Percentiles rank a stretch among this genome's conserved stretches.
phyloP scores from a whole-genome alignment of 2,888 invertebrate genomes.

The Nezara viridula region DNA sequence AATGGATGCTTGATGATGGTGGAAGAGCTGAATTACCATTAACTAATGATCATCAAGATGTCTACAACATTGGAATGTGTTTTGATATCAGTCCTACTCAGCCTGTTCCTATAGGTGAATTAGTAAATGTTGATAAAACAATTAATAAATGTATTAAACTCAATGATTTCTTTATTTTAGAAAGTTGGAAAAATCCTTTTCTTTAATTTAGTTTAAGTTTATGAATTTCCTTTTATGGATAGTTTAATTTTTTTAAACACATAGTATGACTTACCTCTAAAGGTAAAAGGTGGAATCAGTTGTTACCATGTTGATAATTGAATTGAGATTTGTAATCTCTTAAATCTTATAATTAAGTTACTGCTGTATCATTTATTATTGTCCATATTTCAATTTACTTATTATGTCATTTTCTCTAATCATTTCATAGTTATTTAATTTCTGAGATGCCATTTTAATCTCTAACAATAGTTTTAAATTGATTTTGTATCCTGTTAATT shows the following conservation, averaged over 20 bases:
- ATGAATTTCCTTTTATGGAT: neutral
- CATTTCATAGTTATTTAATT: no score
- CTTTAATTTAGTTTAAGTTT: neutral
- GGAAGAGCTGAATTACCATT: slow-evolving; percentile 88
- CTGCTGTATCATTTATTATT: no score
- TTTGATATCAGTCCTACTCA: slow-evolving; percentile 80
- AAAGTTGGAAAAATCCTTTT: neutral
- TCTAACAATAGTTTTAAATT: no score
- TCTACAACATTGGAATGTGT: slow-evolving; percentile 84
- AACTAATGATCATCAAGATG: slow-evolving; percentile 79
- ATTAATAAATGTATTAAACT: neutral
- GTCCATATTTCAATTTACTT: no score
- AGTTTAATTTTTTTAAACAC: neutral
- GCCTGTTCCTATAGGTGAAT: slow-evolving; percentile 76
- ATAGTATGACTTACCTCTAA: no score
- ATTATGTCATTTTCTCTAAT: no score
- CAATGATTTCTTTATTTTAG: neutral
- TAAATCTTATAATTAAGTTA: no score
- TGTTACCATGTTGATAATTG: no score
- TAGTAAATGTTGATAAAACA: neutral
- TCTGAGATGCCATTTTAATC: no score
- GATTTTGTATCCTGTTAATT: no score
- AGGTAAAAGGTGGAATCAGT: no score
- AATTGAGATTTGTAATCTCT: no score
- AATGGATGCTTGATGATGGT: slow-evolving; percentile 84